Evolutionary conservation across 1,140 invertebrate species (phyloP), one percentile per base, ranked within the genome.

Genomic region (Gryon sp.): DNA sequence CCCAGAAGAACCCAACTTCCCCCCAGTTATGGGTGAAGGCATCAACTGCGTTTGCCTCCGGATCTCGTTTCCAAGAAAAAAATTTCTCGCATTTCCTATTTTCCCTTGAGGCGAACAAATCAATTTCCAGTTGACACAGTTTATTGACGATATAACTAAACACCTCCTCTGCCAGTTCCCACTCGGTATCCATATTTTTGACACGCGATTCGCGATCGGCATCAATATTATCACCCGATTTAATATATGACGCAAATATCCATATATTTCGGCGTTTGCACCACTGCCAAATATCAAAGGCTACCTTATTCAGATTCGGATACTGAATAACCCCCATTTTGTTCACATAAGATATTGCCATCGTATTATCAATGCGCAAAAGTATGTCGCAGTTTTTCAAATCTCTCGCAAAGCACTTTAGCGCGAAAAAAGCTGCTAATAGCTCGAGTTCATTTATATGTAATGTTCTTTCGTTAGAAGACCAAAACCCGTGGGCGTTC

Each of bases 1-100:
- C 32, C 30, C 32, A 53, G 12, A 38, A 22, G 26, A 22, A 38
- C 1, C 16, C 34, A 9, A 20, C 32, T 4, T 20, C 8, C 1
- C 7, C 2, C 74, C 62, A 62, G 57, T 43, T 15, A 8, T 19
- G 15, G 11, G 72, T 68, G 38, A 80, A 79, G 2, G 72, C 70
- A 15, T 80, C 66, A 7, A 81, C 66, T 1, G 48, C 18, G 0
- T 52, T 18, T 4, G 77, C 66, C 11, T 59, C 52, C n/a, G 72
- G 46, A 24, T 79, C 78, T 26, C 19, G 50, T 20, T 55, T 19
- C 74, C 81, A 80, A 1, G 79, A 78, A 38, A 62, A 63, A 60
- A 63, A 83, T 24, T 28, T 48, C 18, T 43, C 6, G 46, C 79
- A 82, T 60, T 83, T 82, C 4, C 28, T 34, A 40, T 79, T 81